Evolutionary conservation across 1,140 invertebrate genomes (phyloP).

Genomic region (Polypedilum pembai): DNA sequence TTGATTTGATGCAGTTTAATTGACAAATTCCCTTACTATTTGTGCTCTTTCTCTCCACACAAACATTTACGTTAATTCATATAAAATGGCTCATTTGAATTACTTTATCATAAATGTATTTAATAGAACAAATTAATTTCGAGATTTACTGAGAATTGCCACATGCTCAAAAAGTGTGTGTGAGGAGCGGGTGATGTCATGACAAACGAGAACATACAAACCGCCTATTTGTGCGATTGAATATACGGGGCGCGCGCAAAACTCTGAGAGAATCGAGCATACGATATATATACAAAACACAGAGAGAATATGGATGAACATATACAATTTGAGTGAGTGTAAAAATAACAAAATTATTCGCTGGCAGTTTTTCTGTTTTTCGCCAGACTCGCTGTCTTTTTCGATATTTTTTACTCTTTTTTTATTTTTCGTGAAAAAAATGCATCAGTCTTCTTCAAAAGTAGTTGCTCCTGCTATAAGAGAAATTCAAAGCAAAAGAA

Average conservation of each 20-base stretch:
- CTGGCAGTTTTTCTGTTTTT: constrained; percentile 4
- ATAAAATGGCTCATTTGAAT: too few species aligned
- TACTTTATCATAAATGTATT: too few species aligned
- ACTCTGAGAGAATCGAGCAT: not conserved
- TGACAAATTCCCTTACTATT: too few species aligned
- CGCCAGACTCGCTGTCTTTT: constrained; percentile 1
- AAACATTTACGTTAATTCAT: too few species aligned
- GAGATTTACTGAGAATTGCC: not conserved
- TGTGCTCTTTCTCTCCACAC: too few species aligned
- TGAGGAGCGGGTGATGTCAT: not conserved
- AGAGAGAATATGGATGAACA: not conserved
- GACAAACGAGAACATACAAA: not conserved
- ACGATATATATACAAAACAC: not conserved
- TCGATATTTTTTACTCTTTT: not conserved
- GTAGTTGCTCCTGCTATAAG: not conserved
- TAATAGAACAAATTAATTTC: too few species aligned
- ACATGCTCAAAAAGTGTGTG: not conserved
- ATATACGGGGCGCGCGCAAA: constrained; percentile 14
- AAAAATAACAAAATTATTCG: constrained; percentile 16
- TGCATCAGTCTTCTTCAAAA: not conserved
- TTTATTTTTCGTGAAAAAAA: not conserved
- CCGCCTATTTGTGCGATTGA: not conserved
- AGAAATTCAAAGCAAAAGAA: not conserved
- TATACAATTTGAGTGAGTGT: constrained; percentile 12
- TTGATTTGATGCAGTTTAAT: too few species aligned